Evolutionary conservation across 2,797 vertebrate genomes (phyloP), one percentile per base, ranked within the genome.

Genomic region (Karalla daura): DNA sequence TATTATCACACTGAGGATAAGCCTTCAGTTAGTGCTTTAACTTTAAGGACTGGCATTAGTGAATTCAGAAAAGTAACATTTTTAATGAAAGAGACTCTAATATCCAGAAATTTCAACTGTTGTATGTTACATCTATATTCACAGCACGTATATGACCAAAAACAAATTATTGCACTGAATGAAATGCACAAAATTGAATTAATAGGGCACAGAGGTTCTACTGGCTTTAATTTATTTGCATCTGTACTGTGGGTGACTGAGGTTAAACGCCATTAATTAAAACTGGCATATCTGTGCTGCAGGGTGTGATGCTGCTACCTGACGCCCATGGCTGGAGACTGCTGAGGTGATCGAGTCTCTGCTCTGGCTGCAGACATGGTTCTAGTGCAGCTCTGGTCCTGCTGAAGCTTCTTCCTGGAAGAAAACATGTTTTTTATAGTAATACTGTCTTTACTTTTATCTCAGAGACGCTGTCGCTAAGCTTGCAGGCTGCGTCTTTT

Each of bases 221-320:
- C 27, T 36, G n/a, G 7, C 10, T 52, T 39, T 47, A 55, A 55
- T 52, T 50, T 12, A 17, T 30, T 32, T 56, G n/a, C n/a, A 39
- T 37, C 44, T 40, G 8, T 24, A 17, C 17, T 18, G 15, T n/a
- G n/a, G 13, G 43, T 60, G n/a, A 37, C 14, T 21, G 5, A 35
- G 52, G 39, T 43, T 45, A n/a, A 30, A 62, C 24, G 0, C 0
- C 12, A 55, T 21, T 36, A 36, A 69, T 70, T 52, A 54, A 44
- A 24, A 36, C 36, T 14, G 20, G 63, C 43, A 33, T 5, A 39
- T 63, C n/a, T 39, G 10, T 47, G 1, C 3, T 14, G 11, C 3
- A 41, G 25, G 9, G 25, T 15, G 58, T 39, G 41, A 13, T 21
- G 47, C 56, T 74, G 63, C 5, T 73, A 84, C 81, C 67, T 1